A percentile compares a stretch with the other conserved stretches of the same genome.
Evolutionary conservation across 2,888 invertebrate species (phyloP).

Genomic region (Drosophila crucigera): DNA sequence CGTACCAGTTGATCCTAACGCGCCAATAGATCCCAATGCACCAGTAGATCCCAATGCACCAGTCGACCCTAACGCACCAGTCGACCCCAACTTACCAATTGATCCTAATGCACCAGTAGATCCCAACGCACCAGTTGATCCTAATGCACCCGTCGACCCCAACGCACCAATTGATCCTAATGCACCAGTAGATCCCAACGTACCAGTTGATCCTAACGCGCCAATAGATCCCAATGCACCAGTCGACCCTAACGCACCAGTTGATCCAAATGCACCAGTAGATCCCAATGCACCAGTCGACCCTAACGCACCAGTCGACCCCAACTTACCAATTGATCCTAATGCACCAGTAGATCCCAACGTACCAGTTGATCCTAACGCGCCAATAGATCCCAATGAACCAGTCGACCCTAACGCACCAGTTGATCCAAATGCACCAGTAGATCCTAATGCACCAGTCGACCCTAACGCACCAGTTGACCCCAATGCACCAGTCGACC

Average conservation of each 20-base stretch:
- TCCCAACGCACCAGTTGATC: accelerated
- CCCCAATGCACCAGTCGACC: not conserved
- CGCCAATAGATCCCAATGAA: not conserved
- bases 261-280: accelerated
- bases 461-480: not conserved
- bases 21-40: not conserved
- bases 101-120: accelerated
- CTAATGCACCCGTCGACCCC: not conserved
- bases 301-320: not conserved
- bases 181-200: not conserved
- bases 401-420: not conserved
- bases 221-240: not conserved
- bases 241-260: accelerated
- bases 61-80: accelerated
- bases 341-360: accelerated
- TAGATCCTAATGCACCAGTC: not conserved
- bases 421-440: not conserved
- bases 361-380: not conserved
- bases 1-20: not conserved
- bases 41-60: constrained; percentile 30
- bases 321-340: accelerated
- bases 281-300: not conserved
- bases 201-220: not conserved
- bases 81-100: accelerated
- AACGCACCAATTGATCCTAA: not conserved